Evolutionary conservation across 2,888 invertebrate species (phyloP), one percentile per base, ranked within the genome.

Genomic region (Creontiades dilutus): DNA sequence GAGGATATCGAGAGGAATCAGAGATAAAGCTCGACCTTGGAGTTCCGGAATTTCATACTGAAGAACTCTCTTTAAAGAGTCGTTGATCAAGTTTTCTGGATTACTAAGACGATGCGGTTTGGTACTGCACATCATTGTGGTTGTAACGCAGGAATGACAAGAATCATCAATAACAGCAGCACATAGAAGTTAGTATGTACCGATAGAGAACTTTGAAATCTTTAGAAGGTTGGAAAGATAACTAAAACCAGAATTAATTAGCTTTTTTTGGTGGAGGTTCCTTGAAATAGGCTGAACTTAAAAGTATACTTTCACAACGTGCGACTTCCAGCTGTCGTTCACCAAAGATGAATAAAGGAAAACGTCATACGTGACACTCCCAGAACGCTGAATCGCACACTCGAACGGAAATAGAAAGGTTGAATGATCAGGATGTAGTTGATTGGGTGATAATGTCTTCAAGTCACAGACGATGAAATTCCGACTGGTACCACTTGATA

Each of bases 1-100:
- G 13, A 85, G 16, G 13, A 37, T 28, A 2, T 85, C 85, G 19
- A 55, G 55, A 11, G 85, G 85, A 7, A 85, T 55, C 2, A 85
- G 57, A 7, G 85, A 85, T 28, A 85, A 16, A 3, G 85, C 85
- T 13, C 14, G n/a, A 5, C 28, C 37, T 19, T 85, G 85, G 61
- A 85, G 57, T 37, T 61, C 37, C 0, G 61, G 85, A 16, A 55
- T 28, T 57, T 85, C 85, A 46, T 85, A 85, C 19, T 85, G 85
- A 28, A 46, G 16, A 37, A 85, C 85, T 61, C 57, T 55, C 37
- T 61, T 57, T 37, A 85, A 37, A 1, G 85, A 55, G 16, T 57
- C 37, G 57, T 61, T 57, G 14, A 85, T 85, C 85, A 85, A 28
- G 28, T 57, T 23, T 57, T 85, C 57, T 1, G 85, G 85, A 19